Base-by-base conservation (phyloP, 2,113 vertebrate species). In the Coptodon bakossiorum region DNA sequence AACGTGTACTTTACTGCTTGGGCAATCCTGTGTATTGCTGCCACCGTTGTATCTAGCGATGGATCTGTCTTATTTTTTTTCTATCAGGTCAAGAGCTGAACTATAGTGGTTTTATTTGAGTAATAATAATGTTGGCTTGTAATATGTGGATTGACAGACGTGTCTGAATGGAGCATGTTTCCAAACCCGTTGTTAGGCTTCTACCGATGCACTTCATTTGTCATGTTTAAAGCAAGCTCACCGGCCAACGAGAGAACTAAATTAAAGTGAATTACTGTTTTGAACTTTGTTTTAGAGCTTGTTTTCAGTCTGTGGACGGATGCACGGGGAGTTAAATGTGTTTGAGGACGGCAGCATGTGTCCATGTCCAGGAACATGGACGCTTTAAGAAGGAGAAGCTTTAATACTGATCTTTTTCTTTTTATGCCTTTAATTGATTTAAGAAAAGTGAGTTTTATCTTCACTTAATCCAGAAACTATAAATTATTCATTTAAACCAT, bases 1-100 rank as follows among this genome's bases (percentile, higher is more conserved):
- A 97, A 97, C 96, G 96, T 97, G 96, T 97, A 95, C 94, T 96
- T 96, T 96, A 96, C 95, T 96, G 95, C 96, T 96, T 95, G 95
- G 94, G 95, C 96, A 95, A 96, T 96, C 95, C 96, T 97, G 96
- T 97, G 96, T 96, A 96, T 96, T 96, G 96, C 96, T 95, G 93
- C 93, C 93, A 90, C 95, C 95, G 89, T 93, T 93, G 92, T 91
- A 86, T 83, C 92, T 86, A 89, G 90, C 91, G 88, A 91, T 93
- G 93, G 93, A 89, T 89, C 90, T 83, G 92, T 94, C 93, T 92
- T 92, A 89, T 91, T 90, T 92, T 95, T 95, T 92, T 94, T 93
- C 94, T 95, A 90, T 96, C 95, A 94, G 96, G 96, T 96, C 93
- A 94, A 94, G 87, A 92, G 92, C 95, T 89, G 94, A 96, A 94